A percentile compares a stretch with the other conserved stretches of the same genome.
These are phyloP conservation scores for Apaloderma vittatum DNA, from an alignment of 2,113 vertebrate genomes.

Conservation along the genomic window DNA sequence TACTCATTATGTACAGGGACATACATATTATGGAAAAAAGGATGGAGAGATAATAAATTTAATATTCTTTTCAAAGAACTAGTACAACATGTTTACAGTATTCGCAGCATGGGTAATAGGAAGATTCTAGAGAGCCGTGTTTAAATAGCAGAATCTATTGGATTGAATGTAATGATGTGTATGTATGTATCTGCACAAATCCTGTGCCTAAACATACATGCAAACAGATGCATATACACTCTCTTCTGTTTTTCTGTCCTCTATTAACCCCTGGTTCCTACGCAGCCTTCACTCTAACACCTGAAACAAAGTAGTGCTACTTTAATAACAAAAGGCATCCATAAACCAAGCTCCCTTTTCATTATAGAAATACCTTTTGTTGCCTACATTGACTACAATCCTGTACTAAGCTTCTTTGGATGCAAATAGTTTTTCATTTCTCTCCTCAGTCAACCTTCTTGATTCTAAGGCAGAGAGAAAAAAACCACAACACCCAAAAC, in stretches of 20 bases:
- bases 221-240: neutral
- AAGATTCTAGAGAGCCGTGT: slow-evolving; percentile 10
- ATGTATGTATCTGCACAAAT: neutral
- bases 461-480: neutral
- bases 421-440: neutral
- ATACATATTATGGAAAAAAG: slow-evolving; percentile 20
- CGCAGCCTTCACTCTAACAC: neutral
- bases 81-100: neutral
- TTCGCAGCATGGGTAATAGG: neutral
- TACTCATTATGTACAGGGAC: slow-evolving; percentile 33
- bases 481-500: neutral
- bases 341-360: neutral
- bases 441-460: neutral
- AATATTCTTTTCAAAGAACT: slow-evolving; percentile 39
- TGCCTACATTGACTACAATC: neutral
- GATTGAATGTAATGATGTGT: neutral
- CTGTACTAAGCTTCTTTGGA: neutral
- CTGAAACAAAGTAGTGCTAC: neutral
- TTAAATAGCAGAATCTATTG: neutral
- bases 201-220: neutral
- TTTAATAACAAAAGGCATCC: neutral
- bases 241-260: neutral
- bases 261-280: neutral
- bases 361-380: neutral
- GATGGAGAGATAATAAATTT: slow-evolving; percentile 51